phyloP scores from a whole-genome alignment of 2,888 invertebrate genomes.

The Liposcelis brunnea region DNA sequence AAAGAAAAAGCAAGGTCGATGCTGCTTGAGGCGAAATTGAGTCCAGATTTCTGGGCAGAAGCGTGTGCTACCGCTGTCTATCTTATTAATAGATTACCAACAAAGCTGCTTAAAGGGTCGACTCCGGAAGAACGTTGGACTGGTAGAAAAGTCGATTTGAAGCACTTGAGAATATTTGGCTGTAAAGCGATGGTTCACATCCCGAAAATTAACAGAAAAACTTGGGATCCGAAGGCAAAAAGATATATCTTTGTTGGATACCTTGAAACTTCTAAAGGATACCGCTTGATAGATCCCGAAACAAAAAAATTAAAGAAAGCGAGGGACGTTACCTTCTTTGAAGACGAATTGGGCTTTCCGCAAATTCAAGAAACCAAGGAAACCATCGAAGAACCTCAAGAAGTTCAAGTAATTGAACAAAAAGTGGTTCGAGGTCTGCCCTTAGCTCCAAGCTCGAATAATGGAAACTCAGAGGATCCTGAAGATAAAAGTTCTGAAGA shows the following conservation, averaged over 20 bases:
- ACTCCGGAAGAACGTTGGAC: constrained; percentile 11
- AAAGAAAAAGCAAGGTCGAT: constrained; percentile 19
- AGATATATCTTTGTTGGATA: neutral
- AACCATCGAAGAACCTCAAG: no score
- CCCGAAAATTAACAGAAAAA: neutral
- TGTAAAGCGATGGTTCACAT: neutral
- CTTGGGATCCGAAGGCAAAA: neutral
- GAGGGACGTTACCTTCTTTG: neutral
- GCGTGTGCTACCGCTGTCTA: constrained; percentile 18
- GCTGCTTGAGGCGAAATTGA: constrained; percentile 18
- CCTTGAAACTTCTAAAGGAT: neutral
- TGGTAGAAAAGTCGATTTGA: constrained; percentile 10
- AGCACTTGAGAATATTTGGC: constrained; percentile 13
- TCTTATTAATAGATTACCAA: constrained; percentile 21
- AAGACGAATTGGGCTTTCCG: neutral
- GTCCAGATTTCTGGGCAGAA: constrained; percentile 20
- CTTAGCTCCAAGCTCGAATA: no score
- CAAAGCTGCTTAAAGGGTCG: constrained; percentile 10
- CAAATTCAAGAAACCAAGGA: no score
- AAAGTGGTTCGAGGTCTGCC: no score
- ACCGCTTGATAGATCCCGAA: neutral
- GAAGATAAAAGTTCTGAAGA: neutral
- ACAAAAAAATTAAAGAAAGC: neutral
- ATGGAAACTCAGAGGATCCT: neutral
- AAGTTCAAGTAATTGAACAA: no score